phyloP scores from a whole-genome alignment of 2,888 invertebrate genomes.

The Ectobius pallidus region DNA sequence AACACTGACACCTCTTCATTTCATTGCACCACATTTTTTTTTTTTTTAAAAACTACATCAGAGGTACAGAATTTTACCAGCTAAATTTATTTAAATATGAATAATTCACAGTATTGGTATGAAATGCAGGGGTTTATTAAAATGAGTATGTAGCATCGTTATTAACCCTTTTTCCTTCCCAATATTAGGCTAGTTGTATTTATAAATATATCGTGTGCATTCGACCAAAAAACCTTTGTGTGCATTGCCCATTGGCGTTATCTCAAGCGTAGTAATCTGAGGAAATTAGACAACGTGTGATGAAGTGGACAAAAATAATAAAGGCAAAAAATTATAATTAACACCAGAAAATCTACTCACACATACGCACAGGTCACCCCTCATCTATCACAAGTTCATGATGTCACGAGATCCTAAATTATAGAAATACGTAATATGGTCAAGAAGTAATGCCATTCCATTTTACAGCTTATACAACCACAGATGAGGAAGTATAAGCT shows the following conservation, averaged over 20 bases:
- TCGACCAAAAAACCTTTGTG: slow-evolving; percentile 23
- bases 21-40: slow-evolving; percentile 43
- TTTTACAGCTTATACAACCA: not conserved
- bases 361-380: slow-evolving; percentile 14
- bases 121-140: slow-evolving; percentile 34
- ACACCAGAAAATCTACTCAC: slow-evolving; percentile 18
- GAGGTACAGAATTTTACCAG: slow-evolving; percentile 20
- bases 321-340: not conserved
- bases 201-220: slow-evolving; percentile 20
- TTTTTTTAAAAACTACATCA: slow-evolving; percentile 38
- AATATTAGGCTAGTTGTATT: slow-evolving; percentile 25
- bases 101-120: slow-evolving; percentile 32
- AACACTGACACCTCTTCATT: slow-evolving; percentile 36
- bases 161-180: slow-evolving; percentile 29
- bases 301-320: not conserved
- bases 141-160: slow-evolving; percentile 30
- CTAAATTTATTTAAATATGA: slow-evolving; percentile 29
- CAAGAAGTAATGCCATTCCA: not conserved
- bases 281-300: slow-evolving; percentile 7
- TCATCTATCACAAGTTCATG: not conserved
- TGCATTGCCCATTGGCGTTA: slow-evolving; percentile 20
- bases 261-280: slow-evolving; percentile 23
- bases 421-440: not conserved
- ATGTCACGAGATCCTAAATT: slow-evolving; percentile 1
- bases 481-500: not conserved